phyloP scores from a whole-genome alignment of 2,797 vertebrate species.

The Anableps anableps region DNA sequence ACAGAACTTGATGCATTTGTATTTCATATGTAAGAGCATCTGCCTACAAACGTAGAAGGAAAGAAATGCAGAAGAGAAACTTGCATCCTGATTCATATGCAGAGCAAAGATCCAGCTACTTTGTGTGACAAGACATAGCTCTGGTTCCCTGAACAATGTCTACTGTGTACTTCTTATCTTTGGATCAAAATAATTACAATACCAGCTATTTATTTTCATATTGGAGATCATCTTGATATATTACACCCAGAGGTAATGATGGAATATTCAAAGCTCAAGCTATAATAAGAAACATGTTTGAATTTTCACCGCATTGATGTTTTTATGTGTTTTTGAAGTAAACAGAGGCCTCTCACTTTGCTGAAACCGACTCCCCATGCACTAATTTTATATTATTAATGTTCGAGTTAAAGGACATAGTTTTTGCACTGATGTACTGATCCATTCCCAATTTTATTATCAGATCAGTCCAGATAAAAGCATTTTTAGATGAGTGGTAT shows the following conservation, averaged over 20 bases:
- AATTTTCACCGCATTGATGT: neutral
- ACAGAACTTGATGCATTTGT: constrained; percentile 10
- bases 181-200: neutral
- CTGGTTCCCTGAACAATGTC: constrained; percentile 1
- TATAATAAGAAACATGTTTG: neutral
- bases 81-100: neutral
- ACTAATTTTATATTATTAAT: neutral
- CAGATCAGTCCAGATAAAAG: neutral
- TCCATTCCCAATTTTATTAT: neutral
- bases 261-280: constrained; percentile 2
- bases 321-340: neutral
- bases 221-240: neutral
- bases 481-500: neutral
- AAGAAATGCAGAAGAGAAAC: neutral
- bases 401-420: neutral
- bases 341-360: neutral
- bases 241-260: neutral
- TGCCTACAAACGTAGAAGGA: neutral
- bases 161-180: constrained; percentile 1
- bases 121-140: neutral
- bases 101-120: neutral
- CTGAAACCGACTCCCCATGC: neutral
- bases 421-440: neutral
- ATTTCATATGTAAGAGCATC: constrained; percentile 19
- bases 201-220: constrained; percentile 9